Evolutionary conservation across 1,140 invertebrate genomes (phyloP), one percentile per base, ranked within the genome.

Genomic region (Araneus ventricosus): DNA sequence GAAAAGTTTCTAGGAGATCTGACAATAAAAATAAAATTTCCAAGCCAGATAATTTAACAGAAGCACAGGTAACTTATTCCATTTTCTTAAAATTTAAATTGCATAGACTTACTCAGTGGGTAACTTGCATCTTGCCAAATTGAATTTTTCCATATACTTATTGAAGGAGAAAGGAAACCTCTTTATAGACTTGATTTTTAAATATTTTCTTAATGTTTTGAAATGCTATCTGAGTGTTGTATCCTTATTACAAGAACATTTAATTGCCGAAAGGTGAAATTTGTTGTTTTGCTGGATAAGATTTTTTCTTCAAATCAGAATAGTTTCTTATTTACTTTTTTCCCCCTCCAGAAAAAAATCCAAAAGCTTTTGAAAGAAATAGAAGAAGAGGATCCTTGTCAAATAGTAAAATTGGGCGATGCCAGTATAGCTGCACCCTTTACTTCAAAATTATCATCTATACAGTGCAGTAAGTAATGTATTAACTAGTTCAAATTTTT

Each of bases 401-500:
- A 98, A 94, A 96, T 99, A 75, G 98, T 99, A 0, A 98, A 99
- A 95, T 96, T 99, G 59, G 99, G 99, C 24, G 99, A 99, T 96
- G 99, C 99, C 17, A 99, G 98, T 94, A 99, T 99, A 93, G 99
- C 99, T 7, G 99, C 99, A 24, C 99, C 99, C 3, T 99, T 99
- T 95, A 99, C 99, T 1, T 99, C 99, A 94, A 99, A 99, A 96
- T 96, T 98, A 87, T 99, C 99, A 2, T 99, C 99, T 52, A 99
- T 99, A 95, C 97, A 98, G 95, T 99, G 99, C 96, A 99, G 98
- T 99, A 96, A 97, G 97, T 96, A 94, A 75, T 75, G 6, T n/a
- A 67, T 27, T 67, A 27, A n/a, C n/a, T 14, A 67, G n/a, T 14
- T 10, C 3, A 14, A 30, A 67, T 67, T 52, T 14, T 52, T 52